These are phyloP conservation scores for Zaprionus lineosus DNA, from an alignment of 2,888 invertebrate species.

Conservation along the genomic window DNA sequence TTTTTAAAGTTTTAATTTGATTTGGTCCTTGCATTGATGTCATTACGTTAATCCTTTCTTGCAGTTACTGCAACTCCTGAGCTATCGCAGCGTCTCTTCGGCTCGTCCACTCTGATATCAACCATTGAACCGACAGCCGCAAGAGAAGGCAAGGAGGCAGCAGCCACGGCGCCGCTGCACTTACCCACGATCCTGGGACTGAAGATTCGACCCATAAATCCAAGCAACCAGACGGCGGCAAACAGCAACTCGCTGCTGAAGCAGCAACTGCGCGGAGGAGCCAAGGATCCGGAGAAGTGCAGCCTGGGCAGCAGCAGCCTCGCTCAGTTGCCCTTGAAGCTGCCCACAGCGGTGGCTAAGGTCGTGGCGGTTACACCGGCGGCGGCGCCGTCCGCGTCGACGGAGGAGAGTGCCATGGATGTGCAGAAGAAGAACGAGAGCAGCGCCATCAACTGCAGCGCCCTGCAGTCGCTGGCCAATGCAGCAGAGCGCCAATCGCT, in stretches of 20 bases:
- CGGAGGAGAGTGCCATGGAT: slow-evolving; percentile 42
- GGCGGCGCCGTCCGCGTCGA: background rate
- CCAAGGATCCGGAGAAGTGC: slow-evolving; percentile 68
- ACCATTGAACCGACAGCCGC: slow-evolving; percentile 27
- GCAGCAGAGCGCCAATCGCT: slow-evolving; percentile 76
- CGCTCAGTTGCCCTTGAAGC: slow-evolving; percentile 12
- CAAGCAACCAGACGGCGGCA: slow-evolving; percentile 29
- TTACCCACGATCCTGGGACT: slow-evolving; percentile 79
- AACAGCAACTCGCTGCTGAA: slow-evolving; percentile 78
- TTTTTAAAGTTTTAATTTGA: background rate
- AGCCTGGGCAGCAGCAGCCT: background rate
- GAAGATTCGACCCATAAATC: slow-evolving; percentile 73
- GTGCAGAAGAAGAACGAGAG: slow-evolving; percentile 28
- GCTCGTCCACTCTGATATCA: slow-evolving; percentile 43
- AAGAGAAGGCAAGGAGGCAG: slow-evolving; percentile 1
- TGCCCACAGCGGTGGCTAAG: no score
- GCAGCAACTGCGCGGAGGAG: slow-evolving; percentile 78
- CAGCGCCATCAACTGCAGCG: slow-evolving; percentile 63
- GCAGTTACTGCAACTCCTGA: slow-evolving; percentile 77
- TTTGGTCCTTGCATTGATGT: no score
- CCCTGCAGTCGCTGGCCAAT: slow-evolving; percentile 76
- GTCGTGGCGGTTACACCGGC: no score
- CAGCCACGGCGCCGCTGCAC: slow-evolving; percentile 51
- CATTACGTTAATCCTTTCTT: no score
- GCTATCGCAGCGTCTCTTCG: slow-evolving; percentile 81